Base-by-base conservation (phyloP, 2,888 invertebrate species). In the Idaea biselata region DNA sequence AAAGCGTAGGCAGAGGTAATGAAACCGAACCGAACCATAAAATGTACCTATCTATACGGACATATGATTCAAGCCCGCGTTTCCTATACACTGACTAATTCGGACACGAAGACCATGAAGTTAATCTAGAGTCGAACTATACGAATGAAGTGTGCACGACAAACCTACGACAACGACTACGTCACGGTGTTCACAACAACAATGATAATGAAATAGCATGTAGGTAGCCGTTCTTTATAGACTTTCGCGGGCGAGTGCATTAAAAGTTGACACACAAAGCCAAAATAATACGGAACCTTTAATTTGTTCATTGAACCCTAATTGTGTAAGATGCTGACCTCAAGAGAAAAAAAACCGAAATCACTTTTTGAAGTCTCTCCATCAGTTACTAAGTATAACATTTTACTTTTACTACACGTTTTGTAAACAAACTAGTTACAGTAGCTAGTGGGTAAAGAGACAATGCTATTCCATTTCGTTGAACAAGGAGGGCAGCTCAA, bases 31-130 rank as follows among this genome's bases (percentile, higher is more conserved):
- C 78, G 79, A 44, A 44, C 44, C 44, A 44, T 44, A 11, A 44
- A 44, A 14, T 11, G 14, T 44, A 44, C 11, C 44, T 44, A 71
- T 71, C 64, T 77, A 72, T 58, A 58, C 59, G 74, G 72, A 79
- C 78, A 80, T 77, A 80, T 80, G 73, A 71, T 69, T 73, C 72
- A 72, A 76, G 74, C 72, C 81, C 81, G 77, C 80, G 83, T 80
- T 82, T 81, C 77, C 77, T 79, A 79, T 81, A 79, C 79, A 82
- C 82, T 78, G 76, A 76, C 74, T 79, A 78, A 77, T 74, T 77
- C 77, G 73, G 70, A 76, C 70, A 73, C 69, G 69, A 64, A 67
- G 66, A 69, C 64, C 78, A 66, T 69, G 79, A 80, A 77, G 73
- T 73, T 67, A 68, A 68, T 71, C 78, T 78, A 78, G 76, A 77